Evolutionary conservation across 2,797 vertebrate genomes (phyloP).

Genomic region (Notoglanidium macrostoma): DNA sequence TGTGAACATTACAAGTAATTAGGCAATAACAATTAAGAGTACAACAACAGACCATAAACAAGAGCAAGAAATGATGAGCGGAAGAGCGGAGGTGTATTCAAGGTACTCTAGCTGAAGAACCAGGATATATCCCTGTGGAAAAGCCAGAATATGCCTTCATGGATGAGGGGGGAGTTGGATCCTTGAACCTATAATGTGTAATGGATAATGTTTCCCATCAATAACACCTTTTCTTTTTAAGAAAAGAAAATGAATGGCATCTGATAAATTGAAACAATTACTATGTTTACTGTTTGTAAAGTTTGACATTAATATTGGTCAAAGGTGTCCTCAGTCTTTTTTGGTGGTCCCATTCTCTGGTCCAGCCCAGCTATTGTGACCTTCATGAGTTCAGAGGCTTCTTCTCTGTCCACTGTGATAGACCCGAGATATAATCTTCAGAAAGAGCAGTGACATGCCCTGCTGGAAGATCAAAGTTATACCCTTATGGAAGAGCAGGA

Average conservation of each 20-base stretch:
- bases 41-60: not conserved
- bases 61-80: not conserved
- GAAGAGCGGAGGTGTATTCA: not conserved
- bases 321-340: not conserved
- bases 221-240: not conserved
- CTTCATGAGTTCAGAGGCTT: not conserved
- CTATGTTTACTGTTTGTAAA: not conserved
- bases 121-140: not conserved
- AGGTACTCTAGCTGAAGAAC: not conserved
- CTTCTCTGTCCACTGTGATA: not conserved
- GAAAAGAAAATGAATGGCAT: not conserved
- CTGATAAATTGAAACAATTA: not conserved
- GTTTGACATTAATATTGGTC: not conserved
- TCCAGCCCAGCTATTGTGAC: not conserved
- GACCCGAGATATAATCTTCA: not conserved
- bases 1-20: conserved; percentile 57
- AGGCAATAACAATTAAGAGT: not conserved
- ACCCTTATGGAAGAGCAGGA: not conserved
- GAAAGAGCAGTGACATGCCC: not conserved
- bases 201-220: not conserved
- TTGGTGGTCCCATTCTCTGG: not conserved
- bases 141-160: not conserved
- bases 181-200: not conserved
- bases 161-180: not conserved
- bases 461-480: not conserved